Evolutionary conservation across 2,113 vertebrate species (phyloP).

Genomic region (Aldabrachelys gigantea): DNA sequence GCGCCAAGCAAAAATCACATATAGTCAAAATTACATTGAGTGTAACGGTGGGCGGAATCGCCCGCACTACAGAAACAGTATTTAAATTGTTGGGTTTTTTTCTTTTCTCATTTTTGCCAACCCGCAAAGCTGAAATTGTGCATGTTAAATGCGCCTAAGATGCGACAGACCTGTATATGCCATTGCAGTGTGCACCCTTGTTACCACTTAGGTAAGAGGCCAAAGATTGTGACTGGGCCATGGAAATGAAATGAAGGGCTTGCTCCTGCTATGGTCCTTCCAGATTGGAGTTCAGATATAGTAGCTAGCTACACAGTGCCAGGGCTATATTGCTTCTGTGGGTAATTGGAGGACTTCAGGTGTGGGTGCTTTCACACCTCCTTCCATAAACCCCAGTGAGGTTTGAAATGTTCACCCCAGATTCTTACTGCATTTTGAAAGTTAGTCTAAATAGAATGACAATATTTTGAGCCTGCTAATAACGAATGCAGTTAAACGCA

Average conservation of each 20-base stretch:
- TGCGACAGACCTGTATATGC: no score
- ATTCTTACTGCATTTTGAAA: no score
- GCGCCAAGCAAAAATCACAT: no score
- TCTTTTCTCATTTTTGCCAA: no score
- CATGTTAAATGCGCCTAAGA: no score
- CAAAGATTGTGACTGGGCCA: not conserved
- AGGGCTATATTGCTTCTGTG: not conserved
- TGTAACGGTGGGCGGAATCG: no score
- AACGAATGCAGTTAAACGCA: not conserved
- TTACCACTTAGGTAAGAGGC: not conserved
- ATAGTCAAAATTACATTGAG: no score
- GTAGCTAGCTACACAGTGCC: not conserved
- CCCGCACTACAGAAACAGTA: no score
- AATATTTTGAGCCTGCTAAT: not conserved
- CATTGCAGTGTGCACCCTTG: not conserved
- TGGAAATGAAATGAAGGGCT: not conserved
- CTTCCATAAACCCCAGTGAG: not conserved
- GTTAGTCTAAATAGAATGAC: not conserved
- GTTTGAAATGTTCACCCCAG: not conserved
- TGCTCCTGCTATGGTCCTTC: no score
- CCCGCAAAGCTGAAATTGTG: no score
- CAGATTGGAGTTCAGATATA: not conserved
- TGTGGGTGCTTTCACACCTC: not conserved
- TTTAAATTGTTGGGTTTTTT: no score
- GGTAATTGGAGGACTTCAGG: not conserved